Percentiles rank a stretch among this genome's conserved stretches.
Evolutionary conservation across 1,140 invertebrate species (phyloP).

Genomic region (Apis mellifera): Amel_HAv3.1 CM009941.2:12613501-12614000

Average conservation of each 20-base stretch:
- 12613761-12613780: no score
- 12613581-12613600: slow-evolving; percentile 2
- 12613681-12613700: neutral
- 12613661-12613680: slow-evolving; percentile 14
- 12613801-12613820: no score
- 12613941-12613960: slow-evolving; percentile 3
- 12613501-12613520: slow-evolving; percentile 75
- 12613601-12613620: slow-evolving; percentile 13
- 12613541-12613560: slow-evolving; percentile 58
- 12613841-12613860: slow-evolving; percentile 61
- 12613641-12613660: neutral
- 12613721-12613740: no score
- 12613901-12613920: slow-evolving; percentile 40
- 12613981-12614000: neutral
- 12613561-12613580: slow-evolving; percentile 51
- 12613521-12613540: slow-evolving; percentile 68
- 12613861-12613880: slow-evolving; percentile 31
- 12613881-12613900: slow-evolving; percentile 43
- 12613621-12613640: neutral
- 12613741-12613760: no score
- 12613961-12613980: neutral
- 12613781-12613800: no score
- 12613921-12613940: slow-evolving; percentile 48
- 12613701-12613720: no score
- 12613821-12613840: slow-evolving; percentile 33